A percentile compares a stretch with the other conserved stretches of the same genome.
Conservation (phyloP, 2,113 vertebrate genomes). For the Takifugu bimaculatus region DNA sequence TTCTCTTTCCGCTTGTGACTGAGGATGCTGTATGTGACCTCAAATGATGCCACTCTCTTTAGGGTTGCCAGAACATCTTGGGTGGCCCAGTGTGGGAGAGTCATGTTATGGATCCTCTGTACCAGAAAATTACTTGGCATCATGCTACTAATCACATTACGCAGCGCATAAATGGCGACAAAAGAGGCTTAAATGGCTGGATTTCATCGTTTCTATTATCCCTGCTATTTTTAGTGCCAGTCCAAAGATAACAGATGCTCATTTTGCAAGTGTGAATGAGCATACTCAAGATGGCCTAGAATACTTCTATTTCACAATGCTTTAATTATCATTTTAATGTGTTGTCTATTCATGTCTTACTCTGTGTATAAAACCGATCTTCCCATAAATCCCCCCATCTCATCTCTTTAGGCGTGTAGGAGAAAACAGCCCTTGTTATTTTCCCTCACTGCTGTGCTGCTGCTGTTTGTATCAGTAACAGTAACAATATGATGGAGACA, state of each 20-base stretch:
- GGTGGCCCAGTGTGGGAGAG: constrained; percentile 81
- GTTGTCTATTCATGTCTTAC: constrained; percentile 38
- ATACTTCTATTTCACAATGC: constrained; percentile 37
- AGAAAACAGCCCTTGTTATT: constrained; percentile 16
- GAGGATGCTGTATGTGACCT: constrained; percentile 74
- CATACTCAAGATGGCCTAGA: constrained; percentile 48
- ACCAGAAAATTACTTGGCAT: constrained; percentile 19
- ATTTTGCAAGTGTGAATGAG: constrained; percentile 62
- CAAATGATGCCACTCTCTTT: constrained; percentile 76
- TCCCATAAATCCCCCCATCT: constrained; percentile 1
- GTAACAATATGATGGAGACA: too few species aligned
- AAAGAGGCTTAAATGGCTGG: constrained; percentile 36
- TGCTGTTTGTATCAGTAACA: constrained; percentile 1
- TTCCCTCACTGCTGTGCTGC: constrained; percentile 8
- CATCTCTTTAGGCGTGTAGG: constrained; percentile 15
- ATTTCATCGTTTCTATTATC: constrained; percentile 44
- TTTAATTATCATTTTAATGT: constrained; percentile 60
- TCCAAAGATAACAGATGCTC: constrained; percentile 65
- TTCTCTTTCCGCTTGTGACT: constrained; percentile 81
- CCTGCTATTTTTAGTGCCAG: constrained; percentile 57
- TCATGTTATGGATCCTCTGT: constrained; percentile 80
- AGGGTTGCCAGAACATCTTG: constrained; percentile 73
- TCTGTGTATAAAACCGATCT: constrained; percentile 21
- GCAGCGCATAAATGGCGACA: constrained; percentile 29
- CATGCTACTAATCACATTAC: constrained; percentile 41